Evolutionary conservation across 2,888 invertebrate species (phyloP), one percentile per base, ranked within the genome.

Genomic region (Ashinkailepas kermadecensis): DNA sequence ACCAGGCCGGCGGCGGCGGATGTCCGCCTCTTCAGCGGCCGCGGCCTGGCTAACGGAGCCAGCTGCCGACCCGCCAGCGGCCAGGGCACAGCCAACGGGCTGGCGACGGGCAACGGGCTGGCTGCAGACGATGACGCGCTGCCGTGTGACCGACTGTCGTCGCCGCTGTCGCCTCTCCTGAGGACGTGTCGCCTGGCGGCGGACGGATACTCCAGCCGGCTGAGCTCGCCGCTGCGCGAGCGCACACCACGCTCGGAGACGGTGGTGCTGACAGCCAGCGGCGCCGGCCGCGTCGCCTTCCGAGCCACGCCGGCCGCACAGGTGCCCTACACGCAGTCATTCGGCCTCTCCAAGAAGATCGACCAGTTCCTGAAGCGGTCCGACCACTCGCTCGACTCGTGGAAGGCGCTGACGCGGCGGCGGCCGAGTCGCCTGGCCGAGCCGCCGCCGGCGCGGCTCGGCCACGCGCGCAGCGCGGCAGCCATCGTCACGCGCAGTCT

Each of bases 321-420:
- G 84, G 94, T 94, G 86, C 91, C 93, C 65, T 90, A 91, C 80
- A 95, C 94, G 0, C 92, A 93, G 3, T 94, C 94, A 0, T 93
- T 92, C 82, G 92, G 92, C 85, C 88, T 95, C 25, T 91, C 92
- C 59, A 90, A 90, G 64, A 93, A 93, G 88, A 95, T 95, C 81
- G 91, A 93, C 82, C 92, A 92, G 86, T 95, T 95, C 86, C 88
- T 95, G 62, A 91, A 91, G 86, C 90, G 93, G 84, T 95, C 95
- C 7, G 95, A 95, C 88, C 95, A 95, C 87, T 92, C 95, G 0
- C 94, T 94, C 91, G 94, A 95, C 86, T 94, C 95, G 86, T 95
- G 95, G 95, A 90, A 91, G 82, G 90, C 86, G 67, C 85, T 93
- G 81, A 93, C 83, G 54, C 78, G 81, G 80, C 80, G 81, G 21